Evolutionary conservation across 2,797 vertebrate species (phyloP).

Genomic region (Lophius americanus): DNA sequence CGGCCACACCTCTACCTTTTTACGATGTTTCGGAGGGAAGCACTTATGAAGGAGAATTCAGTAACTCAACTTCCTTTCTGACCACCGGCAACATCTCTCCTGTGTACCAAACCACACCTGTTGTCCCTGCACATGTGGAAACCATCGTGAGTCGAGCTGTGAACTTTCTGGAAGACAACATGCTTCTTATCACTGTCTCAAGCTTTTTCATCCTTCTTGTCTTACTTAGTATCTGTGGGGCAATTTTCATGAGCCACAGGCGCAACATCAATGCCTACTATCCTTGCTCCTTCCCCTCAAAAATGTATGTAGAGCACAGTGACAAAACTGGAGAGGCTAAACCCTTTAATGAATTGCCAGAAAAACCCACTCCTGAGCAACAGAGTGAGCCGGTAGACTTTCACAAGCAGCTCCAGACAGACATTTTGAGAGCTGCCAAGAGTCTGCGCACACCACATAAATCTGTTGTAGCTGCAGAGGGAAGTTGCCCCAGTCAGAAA

Average conservation of each 20-base stretch:
- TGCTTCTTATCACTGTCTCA: conserved; percentile 86
- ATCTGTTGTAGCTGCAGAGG: conserved; percentile 57
- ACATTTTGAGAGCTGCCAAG: conserved; percentile 89
- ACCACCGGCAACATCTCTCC: conserved; percentile 24
- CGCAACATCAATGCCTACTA: conserved; percentile 91
- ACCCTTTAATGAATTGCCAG: conserved; percentile 87
- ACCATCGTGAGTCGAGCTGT: conserved; percentile 70
- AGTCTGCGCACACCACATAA: conserved; percentile 86
- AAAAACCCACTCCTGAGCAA: conserved; percentile 61
- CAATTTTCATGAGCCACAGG: conserved; percentile 84
- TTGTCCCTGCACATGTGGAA: conserved; percentile 52
- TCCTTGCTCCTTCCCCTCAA: conserved; percentile 90
- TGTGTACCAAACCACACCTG: conserved; percentile 63
- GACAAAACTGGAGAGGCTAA: conserved; percentile 86
- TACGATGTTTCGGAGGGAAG: conserved; percentile 79
- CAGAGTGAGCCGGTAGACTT: conserved; percentile 78
- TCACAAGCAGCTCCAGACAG: conserved; percentile 87
- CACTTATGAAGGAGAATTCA: conserved; percentile 80
- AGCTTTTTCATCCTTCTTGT: conserved; percentile 82
- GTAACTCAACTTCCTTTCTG: conserved; percentile 33
- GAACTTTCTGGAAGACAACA: conserved; percentile 86
- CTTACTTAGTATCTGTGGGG: conserved; percentile 85
- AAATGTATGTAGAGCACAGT: conserved; percentile 91
- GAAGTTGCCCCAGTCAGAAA: conserved; percentile 35
- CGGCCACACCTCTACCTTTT: conserved; percentile 58